Percentiles rank a stretch among this genome's conserved stretches.
phyloP scores from a whole-genome alignment of 1,140 invertebrate species.

The Pogonomyrmex barbatus region DNA sequence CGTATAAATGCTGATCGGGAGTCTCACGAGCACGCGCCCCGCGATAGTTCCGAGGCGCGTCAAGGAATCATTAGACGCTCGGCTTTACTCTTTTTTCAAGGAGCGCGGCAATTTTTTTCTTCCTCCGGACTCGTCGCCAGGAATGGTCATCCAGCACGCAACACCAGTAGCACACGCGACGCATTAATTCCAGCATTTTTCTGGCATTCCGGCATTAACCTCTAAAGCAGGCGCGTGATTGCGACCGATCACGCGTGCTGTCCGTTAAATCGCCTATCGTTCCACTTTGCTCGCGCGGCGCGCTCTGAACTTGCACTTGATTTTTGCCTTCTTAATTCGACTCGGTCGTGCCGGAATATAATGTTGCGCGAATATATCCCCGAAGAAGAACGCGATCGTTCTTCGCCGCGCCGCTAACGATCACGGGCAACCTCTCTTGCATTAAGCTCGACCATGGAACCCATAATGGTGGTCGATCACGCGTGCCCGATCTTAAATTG shows the following conservation, averaged over 20 bases:
- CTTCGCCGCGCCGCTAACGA: constrained; percentile 31
- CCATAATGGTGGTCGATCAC: constrained; percentile 60
- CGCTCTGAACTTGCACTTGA: constrained; percentile 37
- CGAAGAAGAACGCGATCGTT: constrained; percentile 18
- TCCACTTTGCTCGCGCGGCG: constrained; percentile 56
- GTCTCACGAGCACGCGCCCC: background rate
- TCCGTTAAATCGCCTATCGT: constrained; percentile 62
- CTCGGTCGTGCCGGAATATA: constrained; percentile 42
- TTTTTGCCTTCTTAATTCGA: constrained; percentile 61
- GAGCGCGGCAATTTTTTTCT: constrained; percentile 43
- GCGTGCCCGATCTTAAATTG: constrained; percentile 62
- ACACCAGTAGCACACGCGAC: constrained; percentile 77
- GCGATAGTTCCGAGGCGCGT: constrained; percentile 16
- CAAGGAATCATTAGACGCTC: constrained; percentile 30
- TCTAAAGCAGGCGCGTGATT: constrained; percentile 70
- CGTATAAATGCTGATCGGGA: constrained; percentile 33
- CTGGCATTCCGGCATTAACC: constrained; percentile 64
- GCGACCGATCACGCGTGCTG: constrained; percentile 70
- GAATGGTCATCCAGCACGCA: constrained; percentile 74
- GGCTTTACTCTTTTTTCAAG: constrained; percentile 31
- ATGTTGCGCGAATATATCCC: constrained; percentile 23
- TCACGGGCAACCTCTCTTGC: constrained; percentile 49
- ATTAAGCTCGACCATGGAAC: constrained; percentile 50
- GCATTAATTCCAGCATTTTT: constrained; percentile 75
- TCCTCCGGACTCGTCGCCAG: constrained; percentile 19